phyloP scores from a whole-genome alignment of 2,797 vertebrate genomes.

The Parauchenoglanis ngamensis region DNA sequence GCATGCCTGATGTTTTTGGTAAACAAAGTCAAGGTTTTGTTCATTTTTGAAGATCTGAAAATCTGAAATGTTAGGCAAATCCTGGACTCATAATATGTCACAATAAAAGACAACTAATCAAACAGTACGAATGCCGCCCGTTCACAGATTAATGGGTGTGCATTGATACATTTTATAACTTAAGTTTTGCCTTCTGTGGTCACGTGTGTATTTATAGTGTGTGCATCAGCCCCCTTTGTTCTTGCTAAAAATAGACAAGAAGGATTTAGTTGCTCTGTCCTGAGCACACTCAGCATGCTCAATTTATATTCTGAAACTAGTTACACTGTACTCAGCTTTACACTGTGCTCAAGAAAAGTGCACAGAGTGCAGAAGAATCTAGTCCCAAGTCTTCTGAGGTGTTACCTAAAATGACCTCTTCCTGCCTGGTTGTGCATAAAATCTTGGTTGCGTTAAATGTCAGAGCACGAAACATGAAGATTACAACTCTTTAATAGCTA shows the following conservation, averaged over 20 bases:
- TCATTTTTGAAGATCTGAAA: background rate
- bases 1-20: conserved; percentile 43
- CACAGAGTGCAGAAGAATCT: background rate
- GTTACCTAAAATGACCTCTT: background rate
- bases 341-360: background rate
- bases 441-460: background rate
- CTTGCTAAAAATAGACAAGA: conserved; percentile 28
- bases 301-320: background rate
- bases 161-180: conserved; percentile 5
- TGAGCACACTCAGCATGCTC: background rate
- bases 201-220: conserved; percentile 15
- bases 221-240: conserved; percentile 19
- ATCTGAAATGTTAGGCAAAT: conserved; percentile 3
- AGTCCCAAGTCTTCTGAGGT: background rate
- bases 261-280: conserved; percentile 10
- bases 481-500: background rate
- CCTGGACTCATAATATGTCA: background rate
- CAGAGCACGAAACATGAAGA: background rate
- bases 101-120: background rate
- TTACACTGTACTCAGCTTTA: background rate
- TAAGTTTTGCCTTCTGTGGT: conserved; percentile 15
- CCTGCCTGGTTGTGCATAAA: background rate
- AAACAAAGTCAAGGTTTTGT: conserved; percentile 28
- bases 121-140: background rate
- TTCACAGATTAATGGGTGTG: background rate